Evolutionary conservation across 2,888 invertebrate species (phyloP).

Genomic region (Patella depressa): DNA sequence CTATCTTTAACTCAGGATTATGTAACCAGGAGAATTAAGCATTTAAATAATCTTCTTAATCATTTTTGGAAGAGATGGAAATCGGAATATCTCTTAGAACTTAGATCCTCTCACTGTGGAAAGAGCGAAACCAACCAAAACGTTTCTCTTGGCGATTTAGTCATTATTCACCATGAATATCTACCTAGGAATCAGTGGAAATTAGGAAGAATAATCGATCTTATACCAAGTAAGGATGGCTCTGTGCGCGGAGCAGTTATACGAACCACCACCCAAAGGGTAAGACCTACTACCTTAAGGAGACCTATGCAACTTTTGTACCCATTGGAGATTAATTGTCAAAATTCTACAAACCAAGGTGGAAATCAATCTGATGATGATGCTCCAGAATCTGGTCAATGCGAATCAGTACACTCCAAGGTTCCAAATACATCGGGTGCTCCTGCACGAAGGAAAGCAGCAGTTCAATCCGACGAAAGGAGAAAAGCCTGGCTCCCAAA

Average conservation of each 20-base stretch:
- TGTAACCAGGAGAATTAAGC: no score
- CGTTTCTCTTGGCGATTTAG: background rate
- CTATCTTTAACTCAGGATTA: no score
- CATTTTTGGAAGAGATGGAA: no score
- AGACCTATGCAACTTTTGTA: background rate
- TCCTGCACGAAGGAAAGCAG: background rate
- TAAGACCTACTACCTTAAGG: background rate
- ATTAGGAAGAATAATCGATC: background rate
- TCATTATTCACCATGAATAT: background rate
- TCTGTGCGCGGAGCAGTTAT: background rate
- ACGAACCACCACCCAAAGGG: background rate
- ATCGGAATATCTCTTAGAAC: no score
- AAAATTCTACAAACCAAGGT: no score
- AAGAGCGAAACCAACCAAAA: background rate
- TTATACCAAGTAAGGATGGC: background rate
- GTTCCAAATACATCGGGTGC: background rate
- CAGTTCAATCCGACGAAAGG: background rate
- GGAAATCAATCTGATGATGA: background rate
- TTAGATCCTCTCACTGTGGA: background rate
- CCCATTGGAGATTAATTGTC: background rate
- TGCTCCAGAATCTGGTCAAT: background rate
- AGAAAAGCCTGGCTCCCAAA: background rate
- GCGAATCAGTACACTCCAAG: background rate
- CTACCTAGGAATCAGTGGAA: background rate
- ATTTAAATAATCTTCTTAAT: no score